Evolutionary conservation across 2,888 invertebrate genomes (phyloP), one percentile per base, ranked within the genome.

Genomic region (Notodonta ziczac): DNA sequence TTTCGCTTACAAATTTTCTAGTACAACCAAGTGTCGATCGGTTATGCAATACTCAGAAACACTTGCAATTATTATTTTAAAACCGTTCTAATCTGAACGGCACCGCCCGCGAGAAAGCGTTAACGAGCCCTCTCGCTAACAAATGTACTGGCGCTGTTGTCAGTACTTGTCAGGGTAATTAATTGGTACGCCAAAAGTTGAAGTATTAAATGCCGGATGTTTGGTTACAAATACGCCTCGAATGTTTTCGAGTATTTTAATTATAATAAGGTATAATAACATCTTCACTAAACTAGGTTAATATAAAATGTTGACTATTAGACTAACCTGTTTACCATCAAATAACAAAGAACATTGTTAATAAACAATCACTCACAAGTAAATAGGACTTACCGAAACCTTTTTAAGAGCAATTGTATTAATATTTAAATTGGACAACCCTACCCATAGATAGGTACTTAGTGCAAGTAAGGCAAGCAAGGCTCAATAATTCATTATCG

Each of bases 1-100:
- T 90, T 90, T 90, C 90, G 90, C 88, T 86, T 79, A 88, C 88
- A 82, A 88, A 86, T 89, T 89, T 85, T 89, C 84, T 86, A 81
- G 76, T 81, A 81, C 80, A 77, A 72, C 77, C 67, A 68, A 69
- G 73, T 74, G 67, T 73, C 65, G 65, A 62, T 58, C 61, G 63
- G 75, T 87, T 87, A 72, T 79, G 86, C 76, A 87, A 87, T 74
- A 74, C 69, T 76, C 74, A 80, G 80, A 82, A 86, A 87, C 81
- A 82, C 79, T 86, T 84, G 85, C 85, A 86, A 88, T 88, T 87
- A 87, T 89, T 85, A 88, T 88, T 89, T 83, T 86, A 87, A 89
- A 86, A 84, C 84, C 84, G 84, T 85, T 87, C 82, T 84, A 83
- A 88, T 88, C 83, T 85, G 82, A 85, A 85, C 80, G 78, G 70